These are phyloP conservation scores for Anorthoa munda DNA, from an alignment of 2,888 invertebrate species.

Conservation along the genomic window DNA sequence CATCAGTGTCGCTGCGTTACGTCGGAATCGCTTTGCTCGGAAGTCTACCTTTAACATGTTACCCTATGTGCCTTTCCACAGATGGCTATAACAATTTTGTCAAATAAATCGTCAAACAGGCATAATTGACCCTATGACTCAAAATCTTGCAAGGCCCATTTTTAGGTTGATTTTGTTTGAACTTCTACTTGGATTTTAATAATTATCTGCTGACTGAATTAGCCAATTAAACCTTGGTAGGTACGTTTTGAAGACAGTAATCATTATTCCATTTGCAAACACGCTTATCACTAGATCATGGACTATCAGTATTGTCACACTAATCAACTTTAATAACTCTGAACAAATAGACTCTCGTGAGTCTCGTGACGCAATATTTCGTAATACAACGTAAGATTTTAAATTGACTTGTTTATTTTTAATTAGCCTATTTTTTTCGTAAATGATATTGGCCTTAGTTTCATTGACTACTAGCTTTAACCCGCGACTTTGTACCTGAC, in stretches of 20 bases:
- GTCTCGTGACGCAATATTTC: slow-evolving; percentile 27
- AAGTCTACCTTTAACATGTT: background rate
- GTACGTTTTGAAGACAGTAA: background rate
- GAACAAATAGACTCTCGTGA: slow-evolving; percentile 3
- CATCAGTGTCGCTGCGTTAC: no score
- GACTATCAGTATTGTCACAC: background rate
- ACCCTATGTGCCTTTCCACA: background rate
- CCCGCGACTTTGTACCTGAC: background rate
- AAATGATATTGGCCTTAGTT: slow-evolving; percentile 2
- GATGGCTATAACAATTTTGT: background rate
- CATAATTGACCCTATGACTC: no score
- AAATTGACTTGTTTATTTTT: slow-evolving; percentile 16
- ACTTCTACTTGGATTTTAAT: no score
- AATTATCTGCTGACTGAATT: no score
- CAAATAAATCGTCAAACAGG: background rate
- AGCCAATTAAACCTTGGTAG: background rate
- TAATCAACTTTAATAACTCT: slow-evolving; percentile 2
- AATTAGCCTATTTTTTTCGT: background rate
- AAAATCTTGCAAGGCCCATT: no score
- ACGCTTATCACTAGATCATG: slow-evolving; percentile 27
- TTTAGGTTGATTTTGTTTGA: no score
- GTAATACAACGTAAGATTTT: slow-evolving; percentile 8
- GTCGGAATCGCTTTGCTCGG: no score
- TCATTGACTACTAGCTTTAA: background rate
- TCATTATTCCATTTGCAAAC: slow-evolving; percentile 8